A percentile compares a stretch with the other conserved stretches of the same genome.
Evolutionary conservation across 1,140 invertebrate genomes (phyloP).

Genomic region (Penaeus vannamei): DNA sequence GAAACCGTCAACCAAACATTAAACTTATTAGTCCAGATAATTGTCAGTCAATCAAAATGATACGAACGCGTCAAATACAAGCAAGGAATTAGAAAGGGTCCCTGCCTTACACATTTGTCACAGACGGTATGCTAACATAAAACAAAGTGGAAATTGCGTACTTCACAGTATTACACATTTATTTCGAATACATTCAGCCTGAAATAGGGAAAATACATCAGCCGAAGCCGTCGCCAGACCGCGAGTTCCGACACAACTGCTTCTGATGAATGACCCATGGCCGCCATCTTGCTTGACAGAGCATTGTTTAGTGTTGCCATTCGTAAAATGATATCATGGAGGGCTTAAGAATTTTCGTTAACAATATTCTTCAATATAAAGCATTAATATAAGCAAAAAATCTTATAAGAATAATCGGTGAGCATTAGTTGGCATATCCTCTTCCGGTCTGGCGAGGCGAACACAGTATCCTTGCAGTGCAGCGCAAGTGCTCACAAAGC

Average conservation of each 20-base stretch:
- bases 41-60: slow-evolving; percentile 61
- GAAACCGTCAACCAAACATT: slow-evolving; percentile 63
- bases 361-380: too few species aligned
- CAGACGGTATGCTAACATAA: background rate
- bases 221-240: slow-evolving; percentile 36
- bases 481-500: too few species aligned
- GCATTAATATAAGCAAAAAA: too few species aligned
- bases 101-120: background rate
- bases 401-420: too few species aligned
- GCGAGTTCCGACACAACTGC: slow-evolving; percentile 16
- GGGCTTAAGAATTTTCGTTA: too few species aligned
- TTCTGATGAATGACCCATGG: slow-evolving; percentile 57
- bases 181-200: too few species aligned
- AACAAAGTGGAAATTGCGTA: too few species aligned
- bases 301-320: slow-evolving; percentile 34
- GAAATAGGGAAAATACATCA: background rate
- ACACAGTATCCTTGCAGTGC: too few species aligned
- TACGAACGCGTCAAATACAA: slow-evolving; percentile 4
- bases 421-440: too few species aligned
- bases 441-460: too few species aligned
- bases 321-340: slow-evolving; percentile 57
- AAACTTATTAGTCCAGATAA: slow-evolving; percentile 57
- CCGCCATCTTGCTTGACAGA: slow-evolving; percentile 64
- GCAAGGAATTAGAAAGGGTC: background rate
- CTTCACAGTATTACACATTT: too few species aligned